Evolutionary conservation across 1,140 invertebrate genomes (phyloP), one percentile per base, ranked within the genome.

Genomic region (Fopius arisanus): DNA sequence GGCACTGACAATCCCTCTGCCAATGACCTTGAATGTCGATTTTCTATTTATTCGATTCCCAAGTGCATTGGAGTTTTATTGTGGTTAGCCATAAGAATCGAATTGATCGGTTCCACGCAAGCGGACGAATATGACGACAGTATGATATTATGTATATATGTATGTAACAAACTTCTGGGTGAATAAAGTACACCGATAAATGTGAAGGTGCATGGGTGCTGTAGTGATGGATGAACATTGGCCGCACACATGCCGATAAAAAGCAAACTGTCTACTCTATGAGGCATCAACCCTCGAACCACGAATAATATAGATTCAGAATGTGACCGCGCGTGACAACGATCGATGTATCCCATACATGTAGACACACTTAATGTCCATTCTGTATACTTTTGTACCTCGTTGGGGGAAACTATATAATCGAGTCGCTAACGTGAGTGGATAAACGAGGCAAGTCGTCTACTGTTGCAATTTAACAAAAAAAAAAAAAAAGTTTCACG

Each of bases 351-450:
- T 19, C 51, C n/a, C 14, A 9, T 41, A 54, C 26, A 43, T 70
- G 66, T 66, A 67, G 67, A 70, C 33, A 48, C 71, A 41, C 72
- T 21, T 68, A 59, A 59, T 59, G 23, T 59, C 12, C 54, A 59
- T 48, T 48, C 16, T 48, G 43, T 48, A 19, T 12, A 48, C 43
- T 48, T 48, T 48, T 48, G 33, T 59, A 40, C 73, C 40, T 70
- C 31, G 69, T 41, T 75, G 29, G 59, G n/a, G 14, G 54, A 26
- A 54, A 74, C 40, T 72, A 65, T 72, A 65, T 72, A 72, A 72
- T 72, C 71, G 62, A 51, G 62, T 41, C 37, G 33, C 40, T 68
- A 62, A 73, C 69, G 43, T 74, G 74, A 74, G 68, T 77, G 72
- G 72, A 74, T 77, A 74, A 74, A 77, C 72, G 69, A 48, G 43